These are phyloP conservation scores for Drosophila grimshawi DNA, from an alignment of 1,140 invertebrate species.

Conservation along the genomic window DNA sequence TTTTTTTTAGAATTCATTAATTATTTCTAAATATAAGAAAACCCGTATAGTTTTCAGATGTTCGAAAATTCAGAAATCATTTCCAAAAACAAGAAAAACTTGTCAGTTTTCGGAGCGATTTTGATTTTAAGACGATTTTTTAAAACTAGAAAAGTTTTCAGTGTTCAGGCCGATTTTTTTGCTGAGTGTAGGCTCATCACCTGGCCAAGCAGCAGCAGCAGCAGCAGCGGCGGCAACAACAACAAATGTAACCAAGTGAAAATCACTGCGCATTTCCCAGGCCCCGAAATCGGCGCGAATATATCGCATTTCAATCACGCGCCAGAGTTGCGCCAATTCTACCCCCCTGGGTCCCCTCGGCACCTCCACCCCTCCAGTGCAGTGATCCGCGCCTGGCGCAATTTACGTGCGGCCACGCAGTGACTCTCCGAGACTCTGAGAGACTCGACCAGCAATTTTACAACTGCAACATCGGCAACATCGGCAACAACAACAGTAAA, in stretches of 20 bases:
- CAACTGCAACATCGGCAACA: conserved; percentile 31
- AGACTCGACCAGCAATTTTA: conserved; percentile 52
- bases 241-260: conserved; percentile 49
- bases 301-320: conserved; percentile 83
- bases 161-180: too few relatives aligned
- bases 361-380: too few relatives aligned
- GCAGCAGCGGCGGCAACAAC: conserved; percentile 9
- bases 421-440: conserved; percentile 6
- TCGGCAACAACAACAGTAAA: conserved; percentile 24
- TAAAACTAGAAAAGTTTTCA: too few relatives aligned
- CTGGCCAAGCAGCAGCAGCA: conserved; percentile 14
- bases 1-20: too few relatives aligned
- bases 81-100: too few relatives aligned
- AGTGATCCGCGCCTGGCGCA: conserved; percentile 50
- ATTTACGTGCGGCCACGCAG: conserved; percentile 76
- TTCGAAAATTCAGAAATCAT: too few relatives aligned
- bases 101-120: too few relatives aligned
- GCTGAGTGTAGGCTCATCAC: conserved; percentile 14
- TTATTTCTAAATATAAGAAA: too few relatives aligned
- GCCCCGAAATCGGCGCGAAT: conserved; percentile 81
- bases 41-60: too few relatives aligned
- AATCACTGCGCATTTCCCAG: conserved; percentile 71
- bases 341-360: conserved; percentile 7
- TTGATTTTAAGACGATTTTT: too few relatives aligned
- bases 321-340: conserved; percentile 52